Conservation (phyloP, 2,113 vertebrate species). For the Notarius quadriscutis region DNA sequence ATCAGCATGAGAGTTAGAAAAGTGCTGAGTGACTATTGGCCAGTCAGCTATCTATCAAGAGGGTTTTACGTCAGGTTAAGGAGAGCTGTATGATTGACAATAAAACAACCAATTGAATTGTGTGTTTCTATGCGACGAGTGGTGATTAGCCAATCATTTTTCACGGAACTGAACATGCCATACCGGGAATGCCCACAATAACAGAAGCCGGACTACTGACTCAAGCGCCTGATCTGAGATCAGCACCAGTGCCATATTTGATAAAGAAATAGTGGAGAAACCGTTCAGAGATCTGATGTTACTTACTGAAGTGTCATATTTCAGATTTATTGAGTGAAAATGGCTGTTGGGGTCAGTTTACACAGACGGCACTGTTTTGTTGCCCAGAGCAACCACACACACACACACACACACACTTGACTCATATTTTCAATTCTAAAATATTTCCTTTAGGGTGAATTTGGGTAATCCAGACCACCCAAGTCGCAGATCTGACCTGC, state of each 20-base stretch:
- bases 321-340: not conserved
- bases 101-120: constrained; percentile 33
- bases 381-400: not conserved
- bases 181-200: not conserved
- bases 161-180: not conserved
- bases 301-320: not conserved
- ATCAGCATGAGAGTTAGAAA: not conserved
- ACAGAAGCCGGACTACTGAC: too few relatives aligned
- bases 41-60: too few relatives aligned
- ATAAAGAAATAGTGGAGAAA: not conserved
- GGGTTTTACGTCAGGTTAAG: not conserved
- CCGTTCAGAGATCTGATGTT: constrained; percentile 29
- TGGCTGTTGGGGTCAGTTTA: not conserved
- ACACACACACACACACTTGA: too few relatives aligned
- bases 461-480: too few relatives aligned
- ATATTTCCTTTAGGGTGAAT: too few relatives aligned
- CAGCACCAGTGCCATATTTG: not conserved
- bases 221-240: constrained; percentile 34
- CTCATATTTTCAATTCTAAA: too few relatives aligned
- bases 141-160: not conserved
- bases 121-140: too few relatives aligned
- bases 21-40: not conserved
- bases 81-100: constrained; percentile 14
- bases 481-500: too few relatives aligned
- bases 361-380: constrained; percentile 23